Evolutionary conservation across 1,140 invertebrate species (phyloP).

Genomic region (Drosophila biarmipes): DNA sequence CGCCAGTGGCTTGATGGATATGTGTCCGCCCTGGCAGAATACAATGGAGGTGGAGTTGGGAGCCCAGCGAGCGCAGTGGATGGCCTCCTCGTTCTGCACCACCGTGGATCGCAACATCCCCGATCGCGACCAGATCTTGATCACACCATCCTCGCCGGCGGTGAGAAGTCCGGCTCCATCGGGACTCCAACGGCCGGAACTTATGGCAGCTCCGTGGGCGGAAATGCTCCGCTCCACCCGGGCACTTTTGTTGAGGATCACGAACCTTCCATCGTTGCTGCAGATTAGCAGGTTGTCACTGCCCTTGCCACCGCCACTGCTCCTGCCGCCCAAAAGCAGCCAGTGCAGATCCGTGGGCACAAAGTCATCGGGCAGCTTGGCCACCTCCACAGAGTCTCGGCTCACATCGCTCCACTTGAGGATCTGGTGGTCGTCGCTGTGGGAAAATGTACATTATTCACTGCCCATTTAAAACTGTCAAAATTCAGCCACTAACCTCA

Average conservation of each 20-base stretch:
- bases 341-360: conserved; percentile 95
- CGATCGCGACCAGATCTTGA: conserved; percentile 98
- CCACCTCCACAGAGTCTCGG: conserved; percentile 90
- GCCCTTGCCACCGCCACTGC: conserved; percentile 87
- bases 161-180: conserved; percentile 96
- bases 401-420: conserved; percentile 94
- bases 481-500: conserved; percentile 86
- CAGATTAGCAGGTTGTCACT: conserved; percentile 94
- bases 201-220: conserved; percentile 96
- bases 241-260: conserved; percentile 93
- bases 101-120: conserved; percentile 97
- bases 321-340: conserved; percentile 86
- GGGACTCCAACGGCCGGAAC: conserved; percentile 94
- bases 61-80: conserved; percentile 95
- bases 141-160: conserved; percentile 97
- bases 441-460: background rate
- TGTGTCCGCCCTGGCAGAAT: conserved; percentile 92
- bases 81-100: conserved; percentile 91
- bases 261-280: conserved; percentile 93
- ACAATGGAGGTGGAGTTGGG: conserved; percentile 93
- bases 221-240: conserved; percentile 96
- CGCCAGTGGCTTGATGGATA: conserved; percentile 96
- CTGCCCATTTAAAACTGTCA: background rate
- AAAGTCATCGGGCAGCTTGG: conserved; percentile 92
- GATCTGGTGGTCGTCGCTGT: conserved; percentile 95